Conservation (phyloP, 1,140 invertebrate genomes). For the Zelostemma sp. region DNA sequence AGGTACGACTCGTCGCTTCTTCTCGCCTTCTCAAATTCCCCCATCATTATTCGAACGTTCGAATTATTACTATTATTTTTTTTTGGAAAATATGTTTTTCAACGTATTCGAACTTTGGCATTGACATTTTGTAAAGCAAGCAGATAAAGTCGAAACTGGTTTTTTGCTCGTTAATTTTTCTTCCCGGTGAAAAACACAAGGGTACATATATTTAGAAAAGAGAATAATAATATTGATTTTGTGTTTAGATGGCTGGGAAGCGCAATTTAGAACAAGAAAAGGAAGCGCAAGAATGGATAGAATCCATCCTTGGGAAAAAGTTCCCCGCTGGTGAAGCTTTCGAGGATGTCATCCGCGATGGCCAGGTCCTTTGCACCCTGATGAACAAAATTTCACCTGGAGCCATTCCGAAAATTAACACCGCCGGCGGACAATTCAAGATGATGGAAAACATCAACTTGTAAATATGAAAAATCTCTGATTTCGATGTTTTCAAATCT, state of each 20-base stretch:
- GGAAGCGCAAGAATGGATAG: conserved; percentile 91
- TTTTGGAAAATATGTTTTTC: too few relatives aligned
- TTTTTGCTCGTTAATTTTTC: conserved; percentile 1
- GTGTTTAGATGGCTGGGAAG: conserved; percentile 81
- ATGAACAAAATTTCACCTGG: conserved; percentile 91
- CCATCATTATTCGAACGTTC: too few relatives aligned
- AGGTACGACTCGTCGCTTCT: conserved; percentile 71
- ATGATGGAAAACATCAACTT: conserved; percentile 95
- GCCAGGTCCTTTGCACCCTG: conserved; percentile 83
- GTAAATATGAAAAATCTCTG: too few relatives aligned
- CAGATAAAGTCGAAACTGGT: not conserved
- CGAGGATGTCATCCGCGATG: conserved; percentile 86
- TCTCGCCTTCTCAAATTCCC: not conserved
- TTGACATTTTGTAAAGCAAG: too few relatives aligned
- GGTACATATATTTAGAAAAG: not conserved
- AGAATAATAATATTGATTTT: not conserved
- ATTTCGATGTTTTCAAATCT: too few relatives aligned
- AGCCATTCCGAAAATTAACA: conserved; percentile 87
- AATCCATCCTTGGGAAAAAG: conserved; percentile 83
- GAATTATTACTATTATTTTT: too few relatives aligned
- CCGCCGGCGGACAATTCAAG: conserved; percentile 89
- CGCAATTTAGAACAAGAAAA: conserved; percentile 86
- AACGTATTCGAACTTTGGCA: too few relatives aligned
- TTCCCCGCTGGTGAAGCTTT: conserved; percentile 77
- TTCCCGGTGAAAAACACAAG: not conserved